These are phyloP conservation scores for Hystrix cristata DNA, from an alignment of 2,113 vertebrate genomes.

Conservation along the genomic window DNA sequence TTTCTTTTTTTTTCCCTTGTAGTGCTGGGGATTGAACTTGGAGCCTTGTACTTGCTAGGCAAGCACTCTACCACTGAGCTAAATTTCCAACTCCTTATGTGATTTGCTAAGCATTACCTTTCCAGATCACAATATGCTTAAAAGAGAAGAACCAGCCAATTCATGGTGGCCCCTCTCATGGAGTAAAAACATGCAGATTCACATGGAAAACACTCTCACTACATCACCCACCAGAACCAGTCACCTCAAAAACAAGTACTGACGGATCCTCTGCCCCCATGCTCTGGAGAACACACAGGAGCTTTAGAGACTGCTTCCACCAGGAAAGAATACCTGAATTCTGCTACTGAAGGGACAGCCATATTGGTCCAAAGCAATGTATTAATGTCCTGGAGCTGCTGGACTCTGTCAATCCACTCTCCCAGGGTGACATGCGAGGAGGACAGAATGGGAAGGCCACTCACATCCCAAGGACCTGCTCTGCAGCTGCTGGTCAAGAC, in stretches of 20 bases:
- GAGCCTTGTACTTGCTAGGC: no score
- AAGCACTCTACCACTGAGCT: no score
- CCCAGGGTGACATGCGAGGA: constrained; percentile 94
- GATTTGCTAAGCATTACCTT: background rate
- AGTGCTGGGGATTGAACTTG: no score
- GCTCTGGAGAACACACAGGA: background rate
- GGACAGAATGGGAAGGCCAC: constrained; percentile 89
- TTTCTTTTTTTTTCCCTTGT: no score
- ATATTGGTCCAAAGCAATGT: constrained; percentile 95
- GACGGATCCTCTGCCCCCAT: background rate
- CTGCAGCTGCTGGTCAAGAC: constrained; percentile 91
- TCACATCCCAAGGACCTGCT: constrained; percentile 90
- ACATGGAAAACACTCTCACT: background rate
- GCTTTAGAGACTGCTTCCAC: background rate
- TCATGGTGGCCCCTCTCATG: background rate
- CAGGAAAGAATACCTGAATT: constrained; percentile 92
- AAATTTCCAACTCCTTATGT: background rate
- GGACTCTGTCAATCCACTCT: constrained; percentile 93
- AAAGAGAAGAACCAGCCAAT: background rate
- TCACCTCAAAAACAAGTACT: background rate
- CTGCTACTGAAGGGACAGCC: constrained; percentile 89
- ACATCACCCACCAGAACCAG: background rate
- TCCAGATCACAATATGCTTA: background rate
- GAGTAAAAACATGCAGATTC: background rate
- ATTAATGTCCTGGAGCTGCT: constrained; percentile 93